Conservation (phyloP, 2,888 invertebrate genomes). For the Nineta flava region DNA sequence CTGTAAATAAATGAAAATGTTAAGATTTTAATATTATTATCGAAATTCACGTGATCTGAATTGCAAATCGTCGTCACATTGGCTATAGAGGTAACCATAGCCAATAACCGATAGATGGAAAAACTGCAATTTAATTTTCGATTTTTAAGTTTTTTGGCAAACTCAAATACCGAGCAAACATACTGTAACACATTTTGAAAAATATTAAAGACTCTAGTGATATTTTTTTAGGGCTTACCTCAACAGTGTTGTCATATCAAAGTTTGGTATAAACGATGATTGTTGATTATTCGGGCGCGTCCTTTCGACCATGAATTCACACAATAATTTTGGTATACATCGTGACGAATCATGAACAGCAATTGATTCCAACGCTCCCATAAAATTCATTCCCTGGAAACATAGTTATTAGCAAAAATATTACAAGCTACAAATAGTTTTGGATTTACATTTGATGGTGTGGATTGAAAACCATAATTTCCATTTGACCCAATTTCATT, state of each 20-base stretch:
- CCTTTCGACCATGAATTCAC: slow-evolving; percentile 53
- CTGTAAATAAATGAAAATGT: too few species aligned
- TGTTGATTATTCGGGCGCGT: slow-evolving; percentile 15
- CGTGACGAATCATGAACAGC: slow-evolving; percentile 58
- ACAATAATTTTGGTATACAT: slow-evolving; percentile 64
- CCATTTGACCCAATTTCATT: neutral
- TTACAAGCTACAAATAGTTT: neutral
- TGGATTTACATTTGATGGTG: neutral
- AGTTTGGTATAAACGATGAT: slow-evolving; percentile 28
- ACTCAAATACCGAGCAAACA: slow-evolving; percentile 5
- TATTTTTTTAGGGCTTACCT: too few species aligned
- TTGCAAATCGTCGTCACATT: too few species aligned
- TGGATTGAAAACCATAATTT: neutral
- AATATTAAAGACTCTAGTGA: slow-evolving; percentile 4
- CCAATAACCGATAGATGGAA: too few species aligned
- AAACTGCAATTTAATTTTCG: too few species aligned
- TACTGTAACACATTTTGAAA: slow-evolving; percentile 3
- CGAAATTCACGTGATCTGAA: too few species aligned
- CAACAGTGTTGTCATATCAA: slow-evolving; percentile 36
- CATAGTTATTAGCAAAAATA: neutral
- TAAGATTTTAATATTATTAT: neutral
- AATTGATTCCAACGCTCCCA: slow-evolving; percentile 40
- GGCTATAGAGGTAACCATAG: too few species aligned
- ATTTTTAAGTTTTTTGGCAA: slow-evolving; percentile 6
- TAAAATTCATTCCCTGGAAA: slow-evolving; percentile 5